These are phyloP conservation scores for Agrenia bidenticulata DNA, from an alignment of 2,888 invertebrate species.

Conservation along the genomic window DNA sequence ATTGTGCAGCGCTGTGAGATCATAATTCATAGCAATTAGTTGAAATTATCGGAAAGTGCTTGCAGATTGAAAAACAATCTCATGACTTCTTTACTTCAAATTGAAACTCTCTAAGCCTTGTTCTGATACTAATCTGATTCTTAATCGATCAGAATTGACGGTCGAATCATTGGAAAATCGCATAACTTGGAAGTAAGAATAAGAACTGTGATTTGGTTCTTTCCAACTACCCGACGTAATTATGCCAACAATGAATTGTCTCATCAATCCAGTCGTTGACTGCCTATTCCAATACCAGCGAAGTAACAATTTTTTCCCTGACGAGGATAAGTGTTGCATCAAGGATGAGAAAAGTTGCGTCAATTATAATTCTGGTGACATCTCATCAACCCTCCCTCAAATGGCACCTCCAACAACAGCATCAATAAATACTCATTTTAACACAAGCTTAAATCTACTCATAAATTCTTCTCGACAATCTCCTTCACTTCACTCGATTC, in stretches of 20 bases:
- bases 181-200: too few species aligned
- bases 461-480: not conserved
- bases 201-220: too few species aligned
- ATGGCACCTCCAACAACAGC: constrained; percentile 41
- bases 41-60: too few species aligned
- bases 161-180: too few species aligned
- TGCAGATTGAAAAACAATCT: too few species aligned
- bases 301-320: not conserved
- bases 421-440: constrained; percentile 41
- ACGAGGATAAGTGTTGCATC: not conserved
- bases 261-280: not conserved
- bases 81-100: too few species aligned
- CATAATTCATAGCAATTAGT: too few species aligned
- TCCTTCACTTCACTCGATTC: constrained; percentile 16
- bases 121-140: too few species aligned
- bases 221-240: too few species aligned
- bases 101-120: too few species aligned
- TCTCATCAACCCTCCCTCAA: constrained; percentile 27
- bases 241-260: constrained; percentile 2
- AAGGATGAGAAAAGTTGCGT: not conserved
- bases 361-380: constrained; percentile 19
- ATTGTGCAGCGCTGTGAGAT: too few species aligned
- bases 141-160: too few species aligned
- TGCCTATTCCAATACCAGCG: not conserved
- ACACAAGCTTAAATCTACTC: constrained; percentile 8